Conservation (phyloP, 1,140 invertebrate genomes). For the Cydia amplana region DNA sequence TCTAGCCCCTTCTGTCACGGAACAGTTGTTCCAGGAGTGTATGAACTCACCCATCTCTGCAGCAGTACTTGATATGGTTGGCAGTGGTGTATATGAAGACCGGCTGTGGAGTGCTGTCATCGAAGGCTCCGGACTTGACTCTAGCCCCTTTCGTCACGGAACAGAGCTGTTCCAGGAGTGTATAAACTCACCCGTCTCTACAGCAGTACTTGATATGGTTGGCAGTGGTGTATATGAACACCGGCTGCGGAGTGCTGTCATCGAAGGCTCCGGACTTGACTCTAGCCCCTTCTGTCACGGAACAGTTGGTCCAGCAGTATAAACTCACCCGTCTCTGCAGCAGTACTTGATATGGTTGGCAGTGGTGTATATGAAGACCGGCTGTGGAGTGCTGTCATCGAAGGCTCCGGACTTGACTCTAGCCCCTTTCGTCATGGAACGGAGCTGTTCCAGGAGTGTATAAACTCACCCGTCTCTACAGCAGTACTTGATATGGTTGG, state of each 20-base stretch:
- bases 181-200: slow-evolving; percentile 89
- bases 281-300: too few species aligned
- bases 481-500: too few species aligned
- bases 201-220: slow-evolving; percentile 99
- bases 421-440: slow-evolving; percentile 96
- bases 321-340: slow-evolving; percentile 91
- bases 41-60: slow-evolving; percentile 96
- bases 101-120: slow-evolving; percentile 81
- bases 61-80: slow-evolving; percentile 99
- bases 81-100: slow-evolving; percentile 99
- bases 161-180: slow-evolving; percentile 61
- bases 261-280: slow-evolving; percentile 69
- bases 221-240: slow-evolving; percentile 99
- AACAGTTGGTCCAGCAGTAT: background rate
- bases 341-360: slow-evolving; percentile 99
- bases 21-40: too few species aligned
- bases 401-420: slow-evolving; percentile 98
- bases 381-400: slow-evolving; percentile 92
- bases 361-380: slow-evolving; percentile 98
- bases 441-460: slow-evolving; percentile 94
- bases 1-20: too few species aligned
- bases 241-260: slow-evolving; percentile 83
- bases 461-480: too few species aligned
- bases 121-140: slow-evolving; percentile 69
- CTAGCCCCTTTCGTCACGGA: too few species aligned